Base-by-base conservation (phyloP, 37 sponge, comb jelly and placozoan species). In the Agelas oroides region DNA sequence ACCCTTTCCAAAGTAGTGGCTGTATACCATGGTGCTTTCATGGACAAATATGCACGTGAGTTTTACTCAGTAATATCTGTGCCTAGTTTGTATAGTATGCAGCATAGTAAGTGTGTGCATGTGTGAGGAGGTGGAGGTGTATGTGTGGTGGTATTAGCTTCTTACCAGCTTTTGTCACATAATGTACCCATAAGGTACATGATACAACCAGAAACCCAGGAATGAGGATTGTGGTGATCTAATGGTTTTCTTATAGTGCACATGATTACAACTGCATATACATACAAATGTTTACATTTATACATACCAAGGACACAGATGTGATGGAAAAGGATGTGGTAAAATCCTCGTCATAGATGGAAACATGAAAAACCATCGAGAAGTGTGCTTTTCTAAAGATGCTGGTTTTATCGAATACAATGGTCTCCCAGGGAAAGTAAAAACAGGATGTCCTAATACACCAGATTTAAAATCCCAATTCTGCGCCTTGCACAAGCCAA, bases 11-110 rank as follows among this genome's bases (percentile, higher is more conserved):
- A 53, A 27, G 77, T 56, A 14, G 58, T 31, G 16, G 11, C 67
- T n/a, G 18, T 37, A 55, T 80, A 68, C 32, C 81, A 80, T 67
- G 70, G 65, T 19, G 57, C 24, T 39, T 80, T 80, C 70, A 80
- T 80, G 81, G n/a, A 33, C 6, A 21, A 80, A 24, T 80, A 67
- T 24, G 64, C 81, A 65, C 5, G 81, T 80, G 25, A 62, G 75
- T 46, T 13, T 37, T n/a, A 30, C n/a, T n/a, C n/a, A n/a, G n/a
- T n/a, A n/a, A n/a, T n/a, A n/a, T n/a, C n/a, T n/a, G n/a, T n/a
- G n/a, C n/a, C n/a, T n/a, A n/a, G n/a, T n/a, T n/a, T n/a, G n/a
- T n/a, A n/a, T n/a, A n/a, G n/a, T n/a, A n/a, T n/a, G n/a, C n/a
- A n/a, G n/a, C n/a, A n/a, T n/a, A n/a, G n/a, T n/a, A n/a, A n/a